A percentile compares a stretch with the other conserved stretches of the same genome.
These are phyloP conservation scores for Brachionus koreanus DNA, from an alignment of 1,140 invertebrate genomes.

Conservation along the genomic window DNA sequence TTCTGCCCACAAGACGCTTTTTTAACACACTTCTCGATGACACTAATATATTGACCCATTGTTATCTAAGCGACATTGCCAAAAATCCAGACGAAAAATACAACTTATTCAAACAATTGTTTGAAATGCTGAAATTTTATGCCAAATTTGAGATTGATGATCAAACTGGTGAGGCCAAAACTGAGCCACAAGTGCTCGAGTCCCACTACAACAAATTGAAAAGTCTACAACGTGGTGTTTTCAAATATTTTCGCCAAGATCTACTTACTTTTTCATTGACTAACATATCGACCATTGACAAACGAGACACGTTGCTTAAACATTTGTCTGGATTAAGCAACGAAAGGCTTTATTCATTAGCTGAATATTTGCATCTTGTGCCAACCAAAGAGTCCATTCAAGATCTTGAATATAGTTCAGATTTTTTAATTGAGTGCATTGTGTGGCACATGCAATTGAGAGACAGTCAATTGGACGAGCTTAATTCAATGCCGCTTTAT, in stretches of 20 bases:
- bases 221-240: slow-evolving; percentile 78
- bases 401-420: slow-evolving; percentile 26
- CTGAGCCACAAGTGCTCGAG: slow-evolving; percentile 85
- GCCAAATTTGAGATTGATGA: slow-evolving; percentile 96
- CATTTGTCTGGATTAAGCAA: slow-evolving; percentile 73
- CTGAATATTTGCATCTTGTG: slow-evolving; percentile 13
- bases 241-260: slow-evolving; percentile 82
- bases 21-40: slow-evolving; percentile 94
- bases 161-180: slow-evolving; percentile 85
- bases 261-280: slow-evolving; percentile 76
- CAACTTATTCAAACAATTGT: slow-evolving; percentile 66
- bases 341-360: slow-evolving; percentile 22
- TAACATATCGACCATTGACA: slow-evolving; percentile 90
- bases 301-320: slow-evolving; percentile 74
- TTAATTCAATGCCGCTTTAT: slow-evolving; percentile 97
- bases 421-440: slow-evolving; percentile 35
- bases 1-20: slow-evolving; percentile 88
- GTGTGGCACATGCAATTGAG: slow-evolving; percentile 22
- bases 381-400: neutral
- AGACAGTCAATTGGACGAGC: slow-evolving; percentile 17
- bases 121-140: slow-evolving; percentile 95
- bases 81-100: slow-evolving; percentile 14
- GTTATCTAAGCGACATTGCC: neutral
- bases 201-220: slow-evolving; percentile 86
- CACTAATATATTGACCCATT: slow-evolving; percentile 84